These are phyloP conservation scores for Engystomops pustulosus DNA, from an alignment of 2,113 vertebrate species.

Conservation along the genomic window DNA sequence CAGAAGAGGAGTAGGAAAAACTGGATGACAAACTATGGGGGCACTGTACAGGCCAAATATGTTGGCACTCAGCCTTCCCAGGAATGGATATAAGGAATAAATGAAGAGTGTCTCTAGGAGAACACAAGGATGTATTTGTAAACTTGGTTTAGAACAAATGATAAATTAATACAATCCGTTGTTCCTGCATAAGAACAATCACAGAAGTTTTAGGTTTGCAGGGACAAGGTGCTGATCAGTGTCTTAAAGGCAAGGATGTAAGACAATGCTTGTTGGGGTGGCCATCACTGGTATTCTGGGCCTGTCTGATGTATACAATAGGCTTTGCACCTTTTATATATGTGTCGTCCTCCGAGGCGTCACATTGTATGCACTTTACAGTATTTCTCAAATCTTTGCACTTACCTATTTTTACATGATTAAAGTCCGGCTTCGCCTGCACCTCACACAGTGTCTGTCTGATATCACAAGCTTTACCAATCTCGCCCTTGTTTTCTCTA, in stretches of 20 bases:
- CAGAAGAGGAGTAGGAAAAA: no score
- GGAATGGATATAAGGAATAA: background rate
- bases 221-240: background rate
- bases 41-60: background rate
- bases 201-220: background rate
- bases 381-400: slow-evolving; percentile 28
- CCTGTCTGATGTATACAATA: background rate
- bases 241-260: background rate
- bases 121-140: background rate
- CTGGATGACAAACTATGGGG: background rate
- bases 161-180: background rate
- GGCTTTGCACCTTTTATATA: background rate
- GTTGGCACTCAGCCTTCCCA: background rate
- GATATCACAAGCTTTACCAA: background rate
- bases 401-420: slow-evolving; percentile 28
- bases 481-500: background rate
- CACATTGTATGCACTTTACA: slow-evolving; percentile 36
- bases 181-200: background rate
- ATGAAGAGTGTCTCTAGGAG: background rate
- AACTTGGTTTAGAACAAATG: background rate
- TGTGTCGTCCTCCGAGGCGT: background rate
- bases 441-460: background rate
- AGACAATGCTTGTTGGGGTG: background rate
- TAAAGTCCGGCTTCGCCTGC: slow-evolving; percentile 21
- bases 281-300: background rate